phyloP scores from a whole-genome alignment of 2,113 vertebrate genomes.

The Chionodraco myersi region DNA sequence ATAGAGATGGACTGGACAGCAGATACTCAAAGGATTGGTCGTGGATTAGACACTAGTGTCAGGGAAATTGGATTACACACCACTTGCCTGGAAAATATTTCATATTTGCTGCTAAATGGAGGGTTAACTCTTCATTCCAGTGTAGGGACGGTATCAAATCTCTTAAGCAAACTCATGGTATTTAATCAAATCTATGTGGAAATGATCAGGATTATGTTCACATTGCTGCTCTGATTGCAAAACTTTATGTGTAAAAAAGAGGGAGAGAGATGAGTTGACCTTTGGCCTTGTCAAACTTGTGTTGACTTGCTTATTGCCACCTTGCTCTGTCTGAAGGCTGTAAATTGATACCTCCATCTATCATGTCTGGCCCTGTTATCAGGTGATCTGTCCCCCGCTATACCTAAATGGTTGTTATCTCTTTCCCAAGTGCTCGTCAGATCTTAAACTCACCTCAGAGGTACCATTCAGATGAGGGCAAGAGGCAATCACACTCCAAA shows the following conservation, averaged over 20 bases:
- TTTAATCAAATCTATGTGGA: constrained; percentile 26
- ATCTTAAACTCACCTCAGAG: constrained; percentile 54
- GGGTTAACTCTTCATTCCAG: constrained; percentile 31
- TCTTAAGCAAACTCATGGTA: neutral
- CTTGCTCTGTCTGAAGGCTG: constrained; percentile 63
- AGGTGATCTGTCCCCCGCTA: constrained; percentile 68
- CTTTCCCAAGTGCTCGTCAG: constrained; percentile 54
- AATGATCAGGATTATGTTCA: constrained; percentile 7
- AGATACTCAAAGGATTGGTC: constrained; percentile 54
- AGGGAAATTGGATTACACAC: constrained; percentile 66
- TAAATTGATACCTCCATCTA: constrained; percentile 75
- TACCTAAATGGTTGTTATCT: constrained; percentile 74
- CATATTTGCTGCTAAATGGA: constrained; percentile 60
- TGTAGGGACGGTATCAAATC: constrained; percentile 12
- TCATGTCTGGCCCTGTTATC: constrained; percentile 71
- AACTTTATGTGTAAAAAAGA: constrained; percentile 31
- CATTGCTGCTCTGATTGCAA: neutral
- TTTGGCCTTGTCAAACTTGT: constrained; percentile 62
- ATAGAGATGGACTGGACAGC: constrained; percentile 56
- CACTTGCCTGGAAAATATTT: constrained; percentile 50
- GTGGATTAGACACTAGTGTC: constrained; percentile 60
- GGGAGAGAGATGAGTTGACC: constrained; percentile 48
- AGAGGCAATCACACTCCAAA: constrained; percentile 23
- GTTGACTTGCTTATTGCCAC: constrained; percentile 71
- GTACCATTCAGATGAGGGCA: constrained; percentile 47